Base-by-base conservation (phyloP, 2,113 vertebrate genomes). In the Dermatemys mawii region DNA sequence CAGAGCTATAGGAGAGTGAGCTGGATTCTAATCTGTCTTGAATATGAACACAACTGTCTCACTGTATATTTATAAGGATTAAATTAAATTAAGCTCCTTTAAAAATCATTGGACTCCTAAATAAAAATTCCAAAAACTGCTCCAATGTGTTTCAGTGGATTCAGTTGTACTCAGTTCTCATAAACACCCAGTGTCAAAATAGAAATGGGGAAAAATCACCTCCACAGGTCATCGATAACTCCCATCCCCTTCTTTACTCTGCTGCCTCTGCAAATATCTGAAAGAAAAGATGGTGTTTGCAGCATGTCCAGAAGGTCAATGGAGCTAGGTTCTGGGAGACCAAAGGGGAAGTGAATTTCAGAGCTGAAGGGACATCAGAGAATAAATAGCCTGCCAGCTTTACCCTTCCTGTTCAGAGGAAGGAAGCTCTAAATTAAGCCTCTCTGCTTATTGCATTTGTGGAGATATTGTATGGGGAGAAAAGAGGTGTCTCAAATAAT, bases 1-100 rank as follows among this genome's bases (percentile, higher is more conserved):
- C 22, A 90, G 4, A 44, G 41, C 78, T 29, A 13, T 16, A 41
- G 0, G 27, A 90, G n/a, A 17, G 49, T 4, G 0, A 2, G 1
- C n/a, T 91, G 60, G 11, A 75, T 67, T 87, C 14, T 73, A 38
- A 78, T 85, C 35, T 87, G 41, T 3, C 67, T 89, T 38, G 54
- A 54, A 84, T 89, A 29, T 80, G 17, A 29, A 81, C 81, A 32
- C 35, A 70, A 1, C 57, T 60, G 1, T 54, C 1, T 5, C 79
- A 75, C n/a, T 44, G 81, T 89, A 1, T 1, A 32, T 93, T 60
- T 17, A 81, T 78, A 87, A 50, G 0, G 87, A 50, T 67, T 78
- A 48, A 87, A 50, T 67, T 78, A 48, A 49, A 79, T 89, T 41
- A 70, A 70, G 11, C 2, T 51, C 35, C 22, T 82, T 13, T 53